These are phyloP conservation scores for Lucilia sericata DNA, from an alignment of 1,140 invertebrate species.

Conservation along the genomic window DNA sequence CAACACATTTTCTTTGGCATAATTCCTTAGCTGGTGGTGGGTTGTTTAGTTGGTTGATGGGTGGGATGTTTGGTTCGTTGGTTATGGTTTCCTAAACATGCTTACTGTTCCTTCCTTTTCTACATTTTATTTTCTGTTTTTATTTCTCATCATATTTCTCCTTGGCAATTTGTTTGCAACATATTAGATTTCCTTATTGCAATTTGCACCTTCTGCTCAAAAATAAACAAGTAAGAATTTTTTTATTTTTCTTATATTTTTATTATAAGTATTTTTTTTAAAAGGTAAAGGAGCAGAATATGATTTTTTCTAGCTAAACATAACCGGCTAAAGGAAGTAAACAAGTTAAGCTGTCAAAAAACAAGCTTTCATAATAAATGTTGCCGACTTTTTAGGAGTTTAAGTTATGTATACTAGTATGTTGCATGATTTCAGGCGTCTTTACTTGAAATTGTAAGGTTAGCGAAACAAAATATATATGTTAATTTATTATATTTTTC, in stretches of 20 bases:
- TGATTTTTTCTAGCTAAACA: background rate
- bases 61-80: background rate
- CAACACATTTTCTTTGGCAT: background rate
- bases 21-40: too few relatives aligned
- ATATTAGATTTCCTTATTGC: slow-evolving; percentile 27
- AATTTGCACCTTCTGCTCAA: slow-evolving; percentile 9
- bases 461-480: background rate
- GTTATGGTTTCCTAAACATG: background rate
- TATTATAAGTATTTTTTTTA: background rate
- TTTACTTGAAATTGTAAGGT: background rate
- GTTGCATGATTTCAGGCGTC: background rate
- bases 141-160: slow-evolving; percentile 14
- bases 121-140: background rate
- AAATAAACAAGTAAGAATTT: slow-evolving; percentile 17
- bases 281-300: background rate
- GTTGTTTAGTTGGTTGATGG: background rate
- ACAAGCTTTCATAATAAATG: slow-evolving; percentile 15
- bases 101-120: background rate
- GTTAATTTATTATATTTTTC: background rate
- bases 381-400: background rate
- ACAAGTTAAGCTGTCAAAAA: background rate
- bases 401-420: background rate
- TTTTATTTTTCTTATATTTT: background rate
- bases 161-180: slow-evolving; percentile 26
- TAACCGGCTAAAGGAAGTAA: background rate